Evolutionary conservation across 2,113 vertebrate species (phyloP).

Genomic region (Boulengeromyrus knoepffleri): DNA sequence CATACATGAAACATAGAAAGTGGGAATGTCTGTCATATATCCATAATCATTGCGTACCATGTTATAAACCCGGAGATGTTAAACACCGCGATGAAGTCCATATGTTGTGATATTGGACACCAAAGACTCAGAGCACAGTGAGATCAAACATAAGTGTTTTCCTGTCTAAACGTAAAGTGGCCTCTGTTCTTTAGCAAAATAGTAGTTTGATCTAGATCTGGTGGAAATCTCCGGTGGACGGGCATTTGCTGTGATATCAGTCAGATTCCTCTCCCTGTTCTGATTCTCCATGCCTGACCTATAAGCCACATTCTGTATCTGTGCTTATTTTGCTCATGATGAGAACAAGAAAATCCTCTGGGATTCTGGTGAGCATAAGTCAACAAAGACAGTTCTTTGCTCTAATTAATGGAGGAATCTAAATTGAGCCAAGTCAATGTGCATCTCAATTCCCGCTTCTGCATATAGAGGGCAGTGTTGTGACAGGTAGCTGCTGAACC

Average conservation of each 20-base stretch:
- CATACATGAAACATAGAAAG: neutral
- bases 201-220: neutral
- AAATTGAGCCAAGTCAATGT: neutral
- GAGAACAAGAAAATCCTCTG: neutral
- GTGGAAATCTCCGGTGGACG: neutral
- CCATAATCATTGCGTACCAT: neutral
- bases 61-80: neutral
- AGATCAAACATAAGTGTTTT: neutral
- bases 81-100: neutral
- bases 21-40: neutral
- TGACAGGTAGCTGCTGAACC: neutral
- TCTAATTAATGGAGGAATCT: neutral
- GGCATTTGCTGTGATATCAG: neutral
- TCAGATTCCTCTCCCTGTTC: neutral
- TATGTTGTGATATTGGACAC: neutral
- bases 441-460: slow-evolving; percentile 34
- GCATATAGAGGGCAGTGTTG: slow-evolving; percentile 64
- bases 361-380: slow-evolving; percentile 27
- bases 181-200: neutral
- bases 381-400: neutral
- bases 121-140: neutral
- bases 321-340: neutral
- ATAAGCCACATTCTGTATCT: neutral
- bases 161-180: neutral
- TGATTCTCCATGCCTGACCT: neutral